Conservation (phyloP, 2,797 vertebrate genomes). For the Anas flavirostris region DNA sequence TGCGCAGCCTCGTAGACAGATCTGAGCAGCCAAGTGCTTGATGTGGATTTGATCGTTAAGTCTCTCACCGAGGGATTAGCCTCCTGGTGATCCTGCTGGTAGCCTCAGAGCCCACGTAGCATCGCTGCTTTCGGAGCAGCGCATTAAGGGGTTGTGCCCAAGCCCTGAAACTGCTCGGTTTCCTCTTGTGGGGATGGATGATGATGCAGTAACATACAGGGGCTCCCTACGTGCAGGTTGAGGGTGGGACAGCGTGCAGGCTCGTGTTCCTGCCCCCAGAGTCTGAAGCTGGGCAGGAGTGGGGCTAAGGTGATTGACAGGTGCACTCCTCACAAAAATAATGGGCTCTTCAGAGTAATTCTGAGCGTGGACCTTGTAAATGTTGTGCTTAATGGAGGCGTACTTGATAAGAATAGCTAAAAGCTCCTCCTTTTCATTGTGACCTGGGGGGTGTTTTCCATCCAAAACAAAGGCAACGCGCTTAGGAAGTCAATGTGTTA, state of each 20-base stretch:
- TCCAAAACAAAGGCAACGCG: background rate
- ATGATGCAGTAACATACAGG: background rate
- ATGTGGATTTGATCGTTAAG: background rate
- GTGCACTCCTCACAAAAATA: background rate
- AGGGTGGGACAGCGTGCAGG: background rate
- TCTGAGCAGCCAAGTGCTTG: background rate
- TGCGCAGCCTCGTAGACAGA: background rate
- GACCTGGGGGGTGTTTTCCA: background rate
- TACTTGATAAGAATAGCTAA: background rate
- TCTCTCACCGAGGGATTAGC: background rate
- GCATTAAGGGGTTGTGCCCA: background rate
- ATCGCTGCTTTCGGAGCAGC: background rate
- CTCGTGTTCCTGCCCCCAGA: background rate
- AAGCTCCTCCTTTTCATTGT: background rate
- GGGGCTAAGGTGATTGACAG: background rate
- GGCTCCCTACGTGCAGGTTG: rapidly evolving
- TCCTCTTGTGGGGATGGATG: background rate
- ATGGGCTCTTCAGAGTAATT: background rate
- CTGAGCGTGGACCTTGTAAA: background rate
- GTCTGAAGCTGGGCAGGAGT: background rate
- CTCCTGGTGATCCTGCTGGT: background rate
- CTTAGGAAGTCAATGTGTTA: background rate
- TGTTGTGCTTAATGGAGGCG: background rate
- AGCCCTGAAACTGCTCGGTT: rapidly evolving
- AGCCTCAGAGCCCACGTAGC: background rate